Conservation (phyloP, 2,113 vertebrate species). For the Procavia capensis region DNA sequence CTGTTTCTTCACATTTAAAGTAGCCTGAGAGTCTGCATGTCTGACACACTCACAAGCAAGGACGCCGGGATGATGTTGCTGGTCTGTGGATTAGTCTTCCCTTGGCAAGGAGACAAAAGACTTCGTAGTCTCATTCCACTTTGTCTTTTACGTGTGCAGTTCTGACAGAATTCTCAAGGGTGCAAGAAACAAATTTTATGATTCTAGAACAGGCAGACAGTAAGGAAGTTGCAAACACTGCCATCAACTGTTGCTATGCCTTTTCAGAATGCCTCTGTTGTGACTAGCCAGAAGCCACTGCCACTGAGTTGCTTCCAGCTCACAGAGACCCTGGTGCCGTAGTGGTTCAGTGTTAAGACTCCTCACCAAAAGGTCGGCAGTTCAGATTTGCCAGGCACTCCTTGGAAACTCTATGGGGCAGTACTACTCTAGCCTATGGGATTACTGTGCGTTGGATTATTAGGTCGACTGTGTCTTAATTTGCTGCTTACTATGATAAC, state of each 20-base stretch:
- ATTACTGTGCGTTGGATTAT: too few species aligned
- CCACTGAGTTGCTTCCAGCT: too few species aligned
- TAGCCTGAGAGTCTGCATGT: neutral
- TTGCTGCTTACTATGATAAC: slow-evolving; percentile 46
- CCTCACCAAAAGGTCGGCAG: too few species aligned
- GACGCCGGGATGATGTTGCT: neutral
- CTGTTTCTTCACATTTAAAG: neutral
- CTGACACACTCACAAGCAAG: neutral
- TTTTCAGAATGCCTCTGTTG: slow-evolving; percentile 43
- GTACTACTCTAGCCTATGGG: too few species aligned
- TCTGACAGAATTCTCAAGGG: neutral
- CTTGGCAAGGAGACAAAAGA: neutral
- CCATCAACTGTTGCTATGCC: neutral
- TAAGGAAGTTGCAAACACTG: slow-evolving; percentile 4
- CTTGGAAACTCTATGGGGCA: too few species aligned
- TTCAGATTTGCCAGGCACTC: too few species aligned
- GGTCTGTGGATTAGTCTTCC: neutral
- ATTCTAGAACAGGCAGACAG: slow-evolving; percentile 17
- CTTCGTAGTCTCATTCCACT: neutral
- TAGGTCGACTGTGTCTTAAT: slow-evolving; percentile 37
- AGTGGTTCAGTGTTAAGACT: too few species aligned
- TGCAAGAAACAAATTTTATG: slow-evolving; percentile 1
- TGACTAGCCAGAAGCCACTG: too few species aligned
- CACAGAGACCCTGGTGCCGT: too few species aligned
- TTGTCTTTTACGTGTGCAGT: neutral